phyloP scores from a whole-genome alignment of 2,113 vertebrate genomes.

The Paradisaea rubra region DNA sequence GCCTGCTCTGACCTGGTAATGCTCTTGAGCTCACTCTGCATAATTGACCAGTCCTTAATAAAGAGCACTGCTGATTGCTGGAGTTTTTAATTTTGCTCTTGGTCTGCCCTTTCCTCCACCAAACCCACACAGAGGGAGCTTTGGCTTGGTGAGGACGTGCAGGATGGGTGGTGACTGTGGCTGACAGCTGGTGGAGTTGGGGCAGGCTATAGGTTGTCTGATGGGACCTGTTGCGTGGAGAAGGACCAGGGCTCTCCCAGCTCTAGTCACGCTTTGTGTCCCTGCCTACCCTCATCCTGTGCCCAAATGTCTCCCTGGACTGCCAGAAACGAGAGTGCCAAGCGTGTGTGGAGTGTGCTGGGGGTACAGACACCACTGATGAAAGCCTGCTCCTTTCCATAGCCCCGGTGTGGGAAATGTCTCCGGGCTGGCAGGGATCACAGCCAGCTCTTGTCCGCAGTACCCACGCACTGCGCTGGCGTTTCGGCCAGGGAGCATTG shows the following conservation, averaged over 20 bases:
- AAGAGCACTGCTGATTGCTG: not conserved
- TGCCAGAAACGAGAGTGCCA: not conserved
- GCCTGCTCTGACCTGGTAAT: not conserved
- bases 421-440: not conserved
- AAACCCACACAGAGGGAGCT: not conserved
- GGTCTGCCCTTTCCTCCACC: not conserved
- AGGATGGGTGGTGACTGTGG: not conserved
- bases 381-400: not conserved
- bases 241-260: not conserved
- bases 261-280: not conserved
- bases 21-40: fast-evolving
- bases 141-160: not conserved
- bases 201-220: not conserved
- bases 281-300: not conserved
- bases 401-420: not conserved
- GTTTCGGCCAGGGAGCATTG: not conserved
- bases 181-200: not conserved
- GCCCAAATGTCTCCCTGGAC: not conserved
- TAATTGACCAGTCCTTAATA: not conserved
- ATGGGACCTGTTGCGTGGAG: not conserved
- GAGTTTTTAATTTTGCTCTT: not conserved
- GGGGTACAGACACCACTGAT: fast-evolving
- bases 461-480: not conserved
- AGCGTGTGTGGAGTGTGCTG: not conserved
- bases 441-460: not conserved